A percentile compares a stretch with the other conserved stretches of the same genome.
These are phyloP conservation scores for Myrmophylax atrothorax DNA, from an alignment of 2,113 vertebrate species.

Conservation along the genomic window DNA sequence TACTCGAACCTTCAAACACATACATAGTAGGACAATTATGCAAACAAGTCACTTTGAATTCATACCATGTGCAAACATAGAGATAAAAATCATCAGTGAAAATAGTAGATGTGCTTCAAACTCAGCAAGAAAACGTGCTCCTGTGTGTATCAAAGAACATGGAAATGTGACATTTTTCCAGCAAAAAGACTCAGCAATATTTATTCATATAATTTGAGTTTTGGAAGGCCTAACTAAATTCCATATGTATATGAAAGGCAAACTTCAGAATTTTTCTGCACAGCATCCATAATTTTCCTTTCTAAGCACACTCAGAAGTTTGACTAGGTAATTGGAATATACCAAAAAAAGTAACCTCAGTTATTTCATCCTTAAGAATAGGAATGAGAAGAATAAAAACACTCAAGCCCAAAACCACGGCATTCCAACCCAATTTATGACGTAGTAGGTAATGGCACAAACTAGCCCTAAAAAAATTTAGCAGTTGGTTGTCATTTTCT, in stretches of 20 bases:
- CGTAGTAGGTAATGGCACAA: not conserved
- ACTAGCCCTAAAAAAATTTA: not conserved
- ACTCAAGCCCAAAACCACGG: not conserved
- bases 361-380: not conserved
- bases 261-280: not conserved
- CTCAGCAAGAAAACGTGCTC: not conserved
- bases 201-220: not conserved
- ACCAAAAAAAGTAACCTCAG: not conserved
- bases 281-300: not conserved
- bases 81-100: not conserved
- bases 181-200: not conserved
- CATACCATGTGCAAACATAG: not conserved
- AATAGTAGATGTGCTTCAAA: not conserved
- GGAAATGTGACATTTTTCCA: not conserved
- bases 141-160: not conserved
- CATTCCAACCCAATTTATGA: not conserved
- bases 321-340: not conserved
- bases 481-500: not conserved
- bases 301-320: not conserved
- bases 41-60: not conserved
- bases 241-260: not conserved
- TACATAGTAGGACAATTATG: not conserved
- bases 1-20: not conserved
- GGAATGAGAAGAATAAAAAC: not conserved
- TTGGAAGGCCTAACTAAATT: not conserved